Percentiles rank a stretch among this genome's conserved stretches.
Evolutionary conservation across 2,113 vertebrate species (phyloP).

Genomic region (Centropus bengalensis): DNA sequence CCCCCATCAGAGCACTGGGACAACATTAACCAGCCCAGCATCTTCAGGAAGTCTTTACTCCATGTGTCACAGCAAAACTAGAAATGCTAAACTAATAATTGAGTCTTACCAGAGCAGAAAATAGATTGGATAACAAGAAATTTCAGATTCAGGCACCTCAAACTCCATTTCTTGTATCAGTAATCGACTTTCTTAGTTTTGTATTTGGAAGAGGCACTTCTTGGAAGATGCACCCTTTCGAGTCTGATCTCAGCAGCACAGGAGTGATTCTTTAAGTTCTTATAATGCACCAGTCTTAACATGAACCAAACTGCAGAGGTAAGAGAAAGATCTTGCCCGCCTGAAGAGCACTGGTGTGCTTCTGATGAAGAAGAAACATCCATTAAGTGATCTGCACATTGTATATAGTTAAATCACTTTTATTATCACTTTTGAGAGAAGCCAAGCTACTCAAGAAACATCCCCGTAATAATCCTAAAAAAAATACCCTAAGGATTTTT

Average conservation of each 20-base stretch:
- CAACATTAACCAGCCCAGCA: background rate
- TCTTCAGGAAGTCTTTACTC: background rate
- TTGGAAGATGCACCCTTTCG: background rate
- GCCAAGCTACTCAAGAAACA: background rate
- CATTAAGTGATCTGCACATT: background rate
- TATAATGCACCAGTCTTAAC: background rate
- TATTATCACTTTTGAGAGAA: background rate
- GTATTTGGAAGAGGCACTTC: background rate
- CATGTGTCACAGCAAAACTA: background rate
- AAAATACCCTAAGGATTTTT: background rate
- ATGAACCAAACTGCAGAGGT: background rate
- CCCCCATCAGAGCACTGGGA: background rate
- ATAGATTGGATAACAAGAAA: background rate
- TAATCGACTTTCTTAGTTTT: background rate
- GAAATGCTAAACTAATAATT: background rate
- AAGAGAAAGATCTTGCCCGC: background rate
- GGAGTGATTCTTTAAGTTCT: background rate
- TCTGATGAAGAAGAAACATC: background rate
- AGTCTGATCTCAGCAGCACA: background rate
- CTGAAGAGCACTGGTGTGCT: background rate
- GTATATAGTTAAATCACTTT: background rate
- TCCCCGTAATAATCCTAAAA: background rate
- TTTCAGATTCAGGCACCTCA: background rate
- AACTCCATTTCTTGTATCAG: background rate
- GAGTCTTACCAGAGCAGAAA: background rate